phyloP scores from a whole-genome alignment of 2,797 vertebrate genomes.

The Xiphophorus birchmanni region DNA sequence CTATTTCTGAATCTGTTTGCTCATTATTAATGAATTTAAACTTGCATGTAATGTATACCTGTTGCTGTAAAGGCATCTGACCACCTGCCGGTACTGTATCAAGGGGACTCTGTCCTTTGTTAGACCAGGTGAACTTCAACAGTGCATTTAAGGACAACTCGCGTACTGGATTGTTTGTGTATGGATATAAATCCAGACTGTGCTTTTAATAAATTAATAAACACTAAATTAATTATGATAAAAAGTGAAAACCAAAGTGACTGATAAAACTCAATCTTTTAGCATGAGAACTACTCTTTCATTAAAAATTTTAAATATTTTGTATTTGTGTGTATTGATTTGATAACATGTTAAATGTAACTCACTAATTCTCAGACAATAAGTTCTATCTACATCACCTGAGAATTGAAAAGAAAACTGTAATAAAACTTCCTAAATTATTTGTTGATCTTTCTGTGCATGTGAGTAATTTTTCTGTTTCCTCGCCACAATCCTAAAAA shows the following conservation, averaged over 20 bases:
- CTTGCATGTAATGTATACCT: background rate
- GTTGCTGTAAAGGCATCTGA: background rate
- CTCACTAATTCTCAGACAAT: background rate
- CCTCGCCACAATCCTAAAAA: background rate
- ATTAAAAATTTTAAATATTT: background rate
- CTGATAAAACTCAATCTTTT: background rate
- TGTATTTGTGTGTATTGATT: background rate
- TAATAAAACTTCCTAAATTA: background rate
- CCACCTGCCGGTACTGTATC: background rate
- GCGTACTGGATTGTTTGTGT: background rate
- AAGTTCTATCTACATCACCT: background rate
- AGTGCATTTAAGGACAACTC: background rate
- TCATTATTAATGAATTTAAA: too few species aligned
- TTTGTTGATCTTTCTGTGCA: background rate
- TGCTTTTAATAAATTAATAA: background rate
- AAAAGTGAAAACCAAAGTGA: background rate
- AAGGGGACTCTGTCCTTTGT: background rate
- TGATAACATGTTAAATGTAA: background rate
- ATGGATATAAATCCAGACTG: background rate
- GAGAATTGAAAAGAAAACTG: background rate
- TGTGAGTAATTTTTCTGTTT: background rate
- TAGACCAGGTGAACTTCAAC: background rate
- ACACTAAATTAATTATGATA: background rate
- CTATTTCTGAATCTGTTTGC: background rate
- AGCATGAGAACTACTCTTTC: background rate